Evolutionary conservation across 1,140 invertebrate genomes (phyloP).

Genomic region (Trachymyrmex septentrionalis): DNA sequence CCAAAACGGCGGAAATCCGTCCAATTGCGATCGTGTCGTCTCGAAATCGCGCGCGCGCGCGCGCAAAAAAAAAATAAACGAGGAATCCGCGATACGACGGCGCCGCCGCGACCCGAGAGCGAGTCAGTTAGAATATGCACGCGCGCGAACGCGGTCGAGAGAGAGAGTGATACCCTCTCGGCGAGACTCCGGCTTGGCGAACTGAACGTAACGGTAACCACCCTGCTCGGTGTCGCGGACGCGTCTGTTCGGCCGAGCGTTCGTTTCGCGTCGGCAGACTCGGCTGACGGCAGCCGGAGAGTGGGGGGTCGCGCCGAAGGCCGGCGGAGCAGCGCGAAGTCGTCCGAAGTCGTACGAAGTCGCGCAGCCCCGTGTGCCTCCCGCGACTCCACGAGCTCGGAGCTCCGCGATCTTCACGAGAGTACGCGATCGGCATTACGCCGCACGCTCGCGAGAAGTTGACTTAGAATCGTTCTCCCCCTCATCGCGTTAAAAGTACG

Average conservation of each 20-base stretch:
- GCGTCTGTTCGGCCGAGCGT: constrained; percentile 82
- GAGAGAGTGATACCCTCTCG: constrained; percentile 25
- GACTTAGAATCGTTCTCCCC: constrained; percentile 64
- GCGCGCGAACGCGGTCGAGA: background rate
- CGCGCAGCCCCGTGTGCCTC: constrained; percentile 22
- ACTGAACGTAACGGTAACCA: constrained; percentile 66
- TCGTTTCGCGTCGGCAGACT: constrained; percentile 79
- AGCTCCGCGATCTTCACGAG: constrained; percentile 24
- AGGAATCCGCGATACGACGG: background rate
- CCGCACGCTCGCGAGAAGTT: constrained; percentile 68
- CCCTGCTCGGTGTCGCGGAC: constrained; percentile 81
- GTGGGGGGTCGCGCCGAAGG: constrained; percentile 74
- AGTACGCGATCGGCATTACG: constrained; percentile 68
- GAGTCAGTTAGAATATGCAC: background rate
- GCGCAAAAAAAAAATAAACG: too few relatives aligned
- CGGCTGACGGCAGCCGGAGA: constrained; percentile 69
- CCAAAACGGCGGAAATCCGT: background rate
- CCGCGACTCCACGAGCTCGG: constrained; percentile 39
- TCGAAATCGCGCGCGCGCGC: background rate
- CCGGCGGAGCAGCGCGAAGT: constrained; percentile 73
- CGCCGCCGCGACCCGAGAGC: background rate
- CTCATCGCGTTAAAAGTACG: background rate
- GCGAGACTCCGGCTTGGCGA: constrained; percentile 38
- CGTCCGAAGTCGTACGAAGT: constrained; percentile 34
- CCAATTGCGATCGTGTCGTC: background rate